Evolutionary conservation across 1,140 invertebrate species (phyloP), one percentile per base, ranked within the genome.

Genomic region (Drosophila pectinifera): DNA sequence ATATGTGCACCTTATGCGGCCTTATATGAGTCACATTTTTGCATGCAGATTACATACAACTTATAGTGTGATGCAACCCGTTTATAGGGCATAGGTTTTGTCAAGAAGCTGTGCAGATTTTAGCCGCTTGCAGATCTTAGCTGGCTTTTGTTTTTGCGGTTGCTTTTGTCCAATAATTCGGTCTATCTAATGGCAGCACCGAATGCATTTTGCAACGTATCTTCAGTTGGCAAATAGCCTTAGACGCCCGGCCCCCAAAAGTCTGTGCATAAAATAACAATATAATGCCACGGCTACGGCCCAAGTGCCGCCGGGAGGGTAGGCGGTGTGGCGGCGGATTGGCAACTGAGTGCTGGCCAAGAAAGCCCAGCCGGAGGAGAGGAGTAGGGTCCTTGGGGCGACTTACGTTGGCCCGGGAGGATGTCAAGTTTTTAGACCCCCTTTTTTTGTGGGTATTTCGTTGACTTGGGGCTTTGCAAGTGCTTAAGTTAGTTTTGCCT

Each of bases 251-350:
- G 64, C 77, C 73, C 59, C 68, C 61, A 34, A 72, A 68, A 70
- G 83, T 88, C 82, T 88, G 83, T 86, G 82, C 82, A 86, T 86
- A 86, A 86, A 86, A 86, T 86, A 88, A 88, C 82, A 86, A 88
- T 86, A 88, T 86, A 82, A 88, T 86, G 82, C 79, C 55, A 72
- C 78, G 83, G 80, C 65, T 49, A 58, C 64, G 78, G 57, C 61
- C 64, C 18, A 28, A 79, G 80, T 74, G 75, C 49, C 75, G 14
- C 14, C 14, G 14, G 2, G 36, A 1, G 13, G 36, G 14, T 6
- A n/a, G 14, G 31, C 34, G 42, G 31, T 22, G 16, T 16, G 55
- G 14, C 28, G 26, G 20, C 6, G 48, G 31, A 54, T 55, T 45
- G 49, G 57, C 36, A 48, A 42, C 67, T 68, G 63, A 70, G 69